A percentile compares a stretch with the other conserved stretches of the same genome.
phyloP scores from a whole-genome alignment of 30 jellyfish, hydroid and myxozoan species.

The Turritopsis rubra region DNA sequence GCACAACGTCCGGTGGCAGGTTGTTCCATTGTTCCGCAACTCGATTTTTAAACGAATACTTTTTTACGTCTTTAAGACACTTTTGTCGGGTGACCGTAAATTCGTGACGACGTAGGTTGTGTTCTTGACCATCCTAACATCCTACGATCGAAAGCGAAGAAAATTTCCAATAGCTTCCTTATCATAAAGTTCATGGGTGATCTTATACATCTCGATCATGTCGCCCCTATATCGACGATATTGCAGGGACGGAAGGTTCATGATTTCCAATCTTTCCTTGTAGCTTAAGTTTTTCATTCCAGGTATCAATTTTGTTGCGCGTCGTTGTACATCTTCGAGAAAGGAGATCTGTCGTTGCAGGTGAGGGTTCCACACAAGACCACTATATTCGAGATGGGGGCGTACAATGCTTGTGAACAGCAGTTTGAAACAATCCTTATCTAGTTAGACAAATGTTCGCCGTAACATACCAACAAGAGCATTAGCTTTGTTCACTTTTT shows the following conservation, averaged over 20 bases:
- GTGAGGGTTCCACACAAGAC: conserved; percentile 26
- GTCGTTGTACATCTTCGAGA: conserved; percentile 43
- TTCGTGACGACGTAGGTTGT: not conserved
- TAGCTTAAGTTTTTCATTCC: conserved; percentile 20
- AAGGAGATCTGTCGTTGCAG: conserved; percentile 3
- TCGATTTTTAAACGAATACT: conserved; percentile 9
- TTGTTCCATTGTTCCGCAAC: conserved; percentile 7
- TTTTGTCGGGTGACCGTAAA: not conserved
- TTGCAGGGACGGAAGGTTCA: conserved; percentile 25
- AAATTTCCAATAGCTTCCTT: conserved; percentile 1
- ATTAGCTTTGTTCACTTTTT: not conserved
- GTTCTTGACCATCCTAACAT: not conserved
- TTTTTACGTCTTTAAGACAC: too few species aligned
- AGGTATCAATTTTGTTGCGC: conserved; percentile 42
- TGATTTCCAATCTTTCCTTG: conserved; percentile 19
- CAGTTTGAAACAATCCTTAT: conserved; percentile 1
- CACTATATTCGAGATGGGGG: conserved; percentile 56
- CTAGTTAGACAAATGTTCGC: conserved; percentile 6
- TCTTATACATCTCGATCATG: conserved; percentile 35
- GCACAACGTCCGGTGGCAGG: conserved; percentile 10
- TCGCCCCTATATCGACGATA: conserved; percentile 32
- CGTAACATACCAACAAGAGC: not conserved
- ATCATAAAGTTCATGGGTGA: conserved; percentile 15
- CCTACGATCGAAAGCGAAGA: not conserved
- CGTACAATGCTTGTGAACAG: conserved; percentile 21